Evolutionary conservation across 2,888 invertebrate species (phyloP).

Genomic region (Epiblema foenella): DNA sequence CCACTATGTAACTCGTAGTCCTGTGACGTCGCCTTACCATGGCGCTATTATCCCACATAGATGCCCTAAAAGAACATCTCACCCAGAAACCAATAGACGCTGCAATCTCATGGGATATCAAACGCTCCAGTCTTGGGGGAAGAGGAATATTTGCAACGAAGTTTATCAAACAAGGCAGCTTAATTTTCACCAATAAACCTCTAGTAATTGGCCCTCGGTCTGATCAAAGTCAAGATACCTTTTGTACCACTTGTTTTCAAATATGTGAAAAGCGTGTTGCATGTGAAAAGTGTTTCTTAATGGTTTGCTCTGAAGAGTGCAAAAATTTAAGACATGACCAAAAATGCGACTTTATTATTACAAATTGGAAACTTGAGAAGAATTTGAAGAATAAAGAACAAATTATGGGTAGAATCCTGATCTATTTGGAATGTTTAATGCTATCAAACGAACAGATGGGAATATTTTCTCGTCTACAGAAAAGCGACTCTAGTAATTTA

Average conservation of each 20-base stretch:
- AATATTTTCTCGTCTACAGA: constrained; percentile 78
- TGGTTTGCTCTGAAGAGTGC: constrained; percentile 87
- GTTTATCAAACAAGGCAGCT: constrained; percentile 85
- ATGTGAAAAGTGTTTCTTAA: constrained; percentile 87
- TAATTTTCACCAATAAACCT: constrained; percentile 88
- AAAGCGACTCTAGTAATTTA: constrained; percentile 55
- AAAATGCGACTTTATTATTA: constrained; percentile 86
- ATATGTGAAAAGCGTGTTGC: constrained; percentile 62
- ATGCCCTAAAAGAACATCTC: constrained; percentile 47
- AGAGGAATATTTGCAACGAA: constrained; percentile 88
- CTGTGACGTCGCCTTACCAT: constrained; percentile 50
- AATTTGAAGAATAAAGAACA: constrained; percentile 51
- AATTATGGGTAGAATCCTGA: constrained; percentile 58
- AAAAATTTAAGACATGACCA: constrained; percentile 79
- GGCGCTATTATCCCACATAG: constrained; percentile 47
- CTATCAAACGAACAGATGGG: constrained; percentile 68
- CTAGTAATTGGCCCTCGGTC: constrained; percentile 87
- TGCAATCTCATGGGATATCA: constrained; percentile 81
- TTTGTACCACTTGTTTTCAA: constrained; percentile 87
- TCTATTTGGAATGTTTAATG: constrained; percentile 65
- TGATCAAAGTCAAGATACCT: constrained; percentile 75
- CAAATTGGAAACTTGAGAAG: constrained; percentile 73
- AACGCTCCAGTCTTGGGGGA: constrained; percentile 86
- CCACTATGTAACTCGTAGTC: constrained; percentile 52
- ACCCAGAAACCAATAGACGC: constrained; percentile 49